Evolutionary conservation across 2,888 invertebrate species (phyloP).

Genomic region (Perizoma flavofasciatum): DNA sequence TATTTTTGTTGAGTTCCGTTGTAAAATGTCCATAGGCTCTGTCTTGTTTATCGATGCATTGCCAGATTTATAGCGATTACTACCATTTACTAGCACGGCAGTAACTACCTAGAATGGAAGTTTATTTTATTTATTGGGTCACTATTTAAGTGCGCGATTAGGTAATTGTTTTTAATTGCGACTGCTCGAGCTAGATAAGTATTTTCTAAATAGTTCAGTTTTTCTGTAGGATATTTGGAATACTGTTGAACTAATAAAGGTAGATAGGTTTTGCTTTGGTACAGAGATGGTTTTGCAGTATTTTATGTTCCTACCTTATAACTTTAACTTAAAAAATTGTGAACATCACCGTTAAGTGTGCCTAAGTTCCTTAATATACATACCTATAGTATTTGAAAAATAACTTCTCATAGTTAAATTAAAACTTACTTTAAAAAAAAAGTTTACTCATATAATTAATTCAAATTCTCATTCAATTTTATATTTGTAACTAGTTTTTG

Average conservation of each 20-base stretch:
- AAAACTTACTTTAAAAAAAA: no score
- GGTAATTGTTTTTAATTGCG: conserved; percentile 25
- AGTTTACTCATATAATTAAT: no score
- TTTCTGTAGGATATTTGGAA: conserved; percentile 4
- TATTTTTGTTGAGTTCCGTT: conserved; percentile 37
- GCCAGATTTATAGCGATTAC: conserved; percentile 33
- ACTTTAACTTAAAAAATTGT: no score
- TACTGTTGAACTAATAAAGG: background rate
- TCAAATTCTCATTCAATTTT: no score
- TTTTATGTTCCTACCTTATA: no score
- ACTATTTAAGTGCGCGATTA: conserved; percentile 6
- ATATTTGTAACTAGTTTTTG: no score
- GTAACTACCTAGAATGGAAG: conserved; percentile 4
- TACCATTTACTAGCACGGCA: conserved; percentile 13
- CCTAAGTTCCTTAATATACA: background rate
- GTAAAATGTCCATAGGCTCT: conserved; percentile 12
- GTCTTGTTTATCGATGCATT: conserved; percentile 24
- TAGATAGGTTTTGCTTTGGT: background rate
- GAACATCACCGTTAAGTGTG: background rate
- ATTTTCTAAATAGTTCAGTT: conserved; percentile 15
- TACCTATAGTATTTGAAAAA: no score
- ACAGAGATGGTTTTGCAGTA: background rate
- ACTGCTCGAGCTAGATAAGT: conserved; percentile 6
- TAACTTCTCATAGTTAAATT: no score
- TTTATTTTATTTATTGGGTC: conserved; percentile 25